These are phyloP conservation scores for Sebastes vulpes DNA, from an alignment of 2,797 vertebrate genomes.

Conservation along the genomic window DNA sequence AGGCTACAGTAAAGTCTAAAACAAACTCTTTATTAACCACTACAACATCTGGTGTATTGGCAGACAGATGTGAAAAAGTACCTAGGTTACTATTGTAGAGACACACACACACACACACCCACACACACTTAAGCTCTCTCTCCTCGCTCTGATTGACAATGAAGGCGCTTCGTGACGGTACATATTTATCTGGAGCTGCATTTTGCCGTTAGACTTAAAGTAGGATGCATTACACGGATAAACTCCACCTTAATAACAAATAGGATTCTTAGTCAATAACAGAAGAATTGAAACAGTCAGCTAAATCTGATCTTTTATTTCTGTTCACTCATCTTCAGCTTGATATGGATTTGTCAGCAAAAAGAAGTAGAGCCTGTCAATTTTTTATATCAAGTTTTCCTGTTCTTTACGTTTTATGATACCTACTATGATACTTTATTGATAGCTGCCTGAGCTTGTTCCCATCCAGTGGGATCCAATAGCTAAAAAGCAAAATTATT, in stretches of 20 bases:
- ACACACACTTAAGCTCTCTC: slow-evolving; percentile 2
- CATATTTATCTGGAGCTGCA: slow-evolving; percentile 39
- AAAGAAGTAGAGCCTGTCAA: background rate
- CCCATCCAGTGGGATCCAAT: background rate
- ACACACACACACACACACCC: background rate
- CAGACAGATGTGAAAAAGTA: too few species aligned
- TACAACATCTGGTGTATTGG: too few species aligned
- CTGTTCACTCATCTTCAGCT: slow-evolving; percentile 19
- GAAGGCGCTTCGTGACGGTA: slow-evolving; percentile 24
- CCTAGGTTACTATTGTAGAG: background rate
- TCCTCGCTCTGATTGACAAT: slow-evolving; percentile 50
- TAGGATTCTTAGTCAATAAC: slow-evolving; percentile 24
- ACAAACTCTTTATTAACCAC: background rate
- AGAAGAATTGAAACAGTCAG: background rate
- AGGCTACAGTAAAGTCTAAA: background rate
- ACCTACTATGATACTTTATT: slow-evolving; percentile 1
- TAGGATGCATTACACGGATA: background rate
- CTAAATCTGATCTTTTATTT: slow-evolving; percentile 16
- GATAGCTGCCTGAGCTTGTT: background rate
- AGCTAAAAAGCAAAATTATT: background rate
- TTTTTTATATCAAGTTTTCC: slow-evolving; percentile 15
- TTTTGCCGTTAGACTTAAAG: background rate
- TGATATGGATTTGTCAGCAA: slow-evolving; percentile 15
- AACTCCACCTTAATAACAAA: slow-evolving; percentile 13
- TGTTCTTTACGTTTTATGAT: slow-evolving; percentile 4